phyloP scores from a whole-genome alignment of 2,113 vertebrate genomes.

The Myodes glareolus region DNA sequence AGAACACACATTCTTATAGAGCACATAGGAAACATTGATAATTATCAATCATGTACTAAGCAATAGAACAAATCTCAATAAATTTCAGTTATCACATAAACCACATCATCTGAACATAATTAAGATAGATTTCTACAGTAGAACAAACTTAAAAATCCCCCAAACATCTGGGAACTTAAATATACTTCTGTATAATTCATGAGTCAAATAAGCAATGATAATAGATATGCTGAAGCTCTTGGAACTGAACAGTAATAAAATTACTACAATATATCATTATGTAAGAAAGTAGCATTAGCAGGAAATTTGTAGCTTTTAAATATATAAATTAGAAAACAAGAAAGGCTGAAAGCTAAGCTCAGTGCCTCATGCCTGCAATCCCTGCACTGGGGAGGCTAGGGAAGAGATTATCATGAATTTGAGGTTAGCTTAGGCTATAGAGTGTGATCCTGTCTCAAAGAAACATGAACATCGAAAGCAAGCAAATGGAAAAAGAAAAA shows the following conservation, averaged over 20 bases:
- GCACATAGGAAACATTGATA: slow-evolving; percentile 70
- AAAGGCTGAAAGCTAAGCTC: not conserved
- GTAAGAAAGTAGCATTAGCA: slow-evolving; percentile 42
- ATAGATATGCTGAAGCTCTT: slow-evolving; percentile 43
- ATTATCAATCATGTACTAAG: slow-evolving; percentile 64
- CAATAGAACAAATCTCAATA: slow-evolving; percentile 69
- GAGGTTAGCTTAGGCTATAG: not conserved
- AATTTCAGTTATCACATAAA: slow-evolving; percentile 61
- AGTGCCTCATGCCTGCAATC: not conserved
- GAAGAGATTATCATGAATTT: not conserved
- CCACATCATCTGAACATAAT: slow-evolving; percentile 58
- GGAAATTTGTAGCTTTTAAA: slow-evolving; percentile 52
- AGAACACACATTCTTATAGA: slow-evolving; percentile 68
- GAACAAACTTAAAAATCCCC: slow-evolving; percentile 28
- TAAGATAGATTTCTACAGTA: slow-evolving; percentile 65
- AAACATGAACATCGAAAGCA: not conserved
- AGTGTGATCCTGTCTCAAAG: not conserved
- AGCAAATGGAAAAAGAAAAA: not conserved
- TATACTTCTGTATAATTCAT: slow-evolving; percentile 33
- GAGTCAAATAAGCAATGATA: slow-evolving; percentile 50
- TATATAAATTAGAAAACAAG: slow-evolving; percentile 58
- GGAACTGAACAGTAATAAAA: slow-evolving; percentile 58
- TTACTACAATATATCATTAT: slow-evolving; percentile 34
- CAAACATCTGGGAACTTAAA: slow-evolving; percentile 51
- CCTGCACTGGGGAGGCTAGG: not conserved